These are phyloP conservation scores for Varroa destructor DNA, from an alignment of 1,140 invertebrate genomes.

Conservation along the genomic window DNA sequence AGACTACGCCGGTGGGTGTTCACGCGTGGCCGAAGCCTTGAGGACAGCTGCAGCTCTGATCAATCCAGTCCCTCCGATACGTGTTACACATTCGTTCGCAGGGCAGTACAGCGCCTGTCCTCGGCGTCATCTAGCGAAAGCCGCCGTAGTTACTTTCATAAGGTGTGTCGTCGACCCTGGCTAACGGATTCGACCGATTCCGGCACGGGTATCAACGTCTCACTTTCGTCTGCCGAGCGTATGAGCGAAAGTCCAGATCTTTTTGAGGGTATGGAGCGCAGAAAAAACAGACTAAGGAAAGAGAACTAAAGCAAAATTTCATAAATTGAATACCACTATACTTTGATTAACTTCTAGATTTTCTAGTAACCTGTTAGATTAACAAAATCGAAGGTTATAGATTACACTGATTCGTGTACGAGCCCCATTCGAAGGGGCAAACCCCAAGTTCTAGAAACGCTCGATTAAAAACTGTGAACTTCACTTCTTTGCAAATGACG, in stretches of 20 bases:
- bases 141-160: slow-evolving; percentile 32
- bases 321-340: too few species aligned
- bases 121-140: slow-evolving; percentile 21
- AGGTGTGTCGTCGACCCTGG: slow-evolving; percentile 32
- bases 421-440: too few species aligned
- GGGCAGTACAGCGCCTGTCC: slow-evolving; percentile 57
- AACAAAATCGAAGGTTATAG: too few species aligned
- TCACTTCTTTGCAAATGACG: too few species aligned
- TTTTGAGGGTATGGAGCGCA: neutral
- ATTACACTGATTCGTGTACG: too few species aligned
- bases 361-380: too few species aligned
- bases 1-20: slow-evolving; percentile 26
- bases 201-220: slow-evolving; percentile 20
- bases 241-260: slow-evolving; percentile 28
- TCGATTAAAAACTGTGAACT: too few species aligned
- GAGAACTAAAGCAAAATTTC: too few species aligned
- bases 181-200: slow-evolving; percentile 33
- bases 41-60: slow-evolving; percentile 52
- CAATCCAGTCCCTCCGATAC: slow-evolving; percentile 79
- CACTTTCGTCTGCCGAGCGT: slow-evolving; percentile 23
- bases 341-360: too few species aligned
- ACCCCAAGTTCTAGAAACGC: too few species aligned
- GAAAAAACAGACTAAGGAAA: too few species aligned
- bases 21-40: slow-evolving; percentile 27
- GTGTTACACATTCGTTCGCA: slow-evolving; percentile 78